Evolutionary conservation across 2,113 vertebrate genomes (phyloP), one percentile per base, ranked within the genome.

Genomic region (Ellobius talpinus): DNA sequence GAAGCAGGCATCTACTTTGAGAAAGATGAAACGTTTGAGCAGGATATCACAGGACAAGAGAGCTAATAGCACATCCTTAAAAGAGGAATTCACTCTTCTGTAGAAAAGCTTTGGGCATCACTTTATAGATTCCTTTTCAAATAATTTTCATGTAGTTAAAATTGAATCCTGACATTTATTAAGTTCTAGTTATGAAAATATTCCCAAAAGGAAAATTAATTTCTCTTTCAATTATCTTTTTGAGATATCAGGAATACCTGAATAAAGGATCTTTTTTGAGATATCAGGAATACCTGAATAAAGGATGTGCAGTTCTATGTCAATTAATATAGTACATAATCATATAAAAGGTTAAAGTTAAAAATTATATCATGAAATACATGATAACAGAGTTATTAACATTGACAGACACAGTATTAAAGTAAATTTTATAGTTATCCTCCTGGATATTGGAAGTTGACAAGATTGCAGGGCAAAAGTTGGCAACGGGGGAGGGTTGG

Each of bases 71-170:
- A 81, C 42, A 4, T 50, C 88, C 26, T 93, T 95, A 93, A 89
- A 88, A 91, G 68, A 89, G 77, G 91, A 96, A 92, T 77, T 88
- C 76, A 77, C n/a, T 61, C 29, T 55, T 93, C 39, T 68, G 63
- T 19, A 89, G 19, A 72, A 95, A 65, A 70, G 76, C 45, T 93
- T 90, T 93, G 85, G 63, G 58, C 86, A 90, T 88, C 36, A 42
- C 66, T 88, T 95, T 93, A 91, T 61, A 94, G 78, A 87, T 92
- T 92, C 84, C 42, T 90, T 95, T 97, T 81, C 68, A 96, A 95
- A 90, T 85, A 91, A 94, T 85, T 95, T 93, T 79, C 63, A 84
- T 72, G 78, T 93, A 93, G 93, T 96, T 97, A 97, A 95, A 95
- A 70, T 65, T 92, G 85, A 93, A 88, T 89, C 29, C 5, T 79